Percentiles rank a stretch among this genome's conserved stretches.
Evolutionary conservation across 2,797 vertebrate genomes (phyloP).

Genomic region (Ambastaia sidthimunki): DNA sequence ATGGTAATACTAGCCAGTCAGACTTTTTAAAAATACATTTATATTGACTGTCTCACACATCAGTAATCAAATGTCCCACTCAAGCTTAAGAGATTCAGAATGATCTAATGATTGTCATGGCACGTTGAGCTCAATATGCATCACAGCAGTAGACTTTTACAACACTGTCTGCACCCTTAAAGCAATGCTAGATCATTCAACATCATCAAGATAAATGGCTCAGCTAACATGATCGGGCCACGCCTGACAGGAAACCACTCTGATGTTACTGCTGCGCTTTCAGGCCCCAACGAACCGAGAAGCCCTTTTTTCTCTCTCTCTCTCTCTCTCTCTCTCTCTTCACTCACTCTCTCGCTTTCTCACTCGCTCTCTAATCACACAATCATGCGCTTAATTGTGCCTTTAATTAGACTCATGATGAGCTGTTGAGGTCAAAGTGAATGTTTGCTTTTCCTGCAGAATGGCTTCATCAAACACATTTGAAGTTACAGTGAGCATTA

Average conservation of each 20-base stretch:
- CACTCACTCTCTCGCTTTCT: background rate
- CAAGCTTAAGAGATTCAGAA: constrained; percentile 4
- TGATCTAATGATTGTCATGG: constrained; percentile 11
- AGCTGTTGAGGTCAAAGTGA: constrained; percentile 30
- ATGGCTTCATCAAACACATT: constrained; percentile 43
- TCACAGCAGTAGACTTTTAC: constrained; percentile 44
- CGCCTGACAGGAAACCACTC: constrained; percentile 42
- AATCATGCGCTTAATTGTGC: constrained; percentile 51
- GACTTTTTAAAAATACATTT: background rate
- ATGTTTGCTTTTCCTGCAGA: constrained; percentile 3
- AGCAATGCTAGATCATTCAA: constrained; percentile 52
- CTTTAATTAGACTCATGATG: constrained; percentile 49
- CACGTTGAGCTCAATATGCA: constrained; percentile 30
- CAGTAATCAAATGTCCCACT: constrained; percentile 22
- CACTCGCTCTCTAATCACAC: constrained; percentile 2
- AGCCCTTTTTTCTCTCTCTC: constrained; percentile 24
- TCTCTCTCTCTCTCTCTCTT: constrained; percentile 2
- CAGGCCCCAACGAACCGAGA: constrained; percentile 50
- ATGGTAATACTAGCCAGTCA: background rate
- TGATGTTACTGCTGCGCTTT: constrained; percentile 48
- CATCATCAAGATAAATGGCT: constrained; percentile 54
- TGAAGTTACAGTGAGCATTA: constrained; percentile 37
- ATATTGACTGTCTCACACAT: constrained; percentile 16
- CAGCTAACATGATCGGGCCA: constrained; percentile 53
- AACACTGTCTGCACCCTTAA: constrained; percentile 47